Conservation (phyloP, 2,888 invertebrate genomes). For the Cephus pulcher region DNA sequence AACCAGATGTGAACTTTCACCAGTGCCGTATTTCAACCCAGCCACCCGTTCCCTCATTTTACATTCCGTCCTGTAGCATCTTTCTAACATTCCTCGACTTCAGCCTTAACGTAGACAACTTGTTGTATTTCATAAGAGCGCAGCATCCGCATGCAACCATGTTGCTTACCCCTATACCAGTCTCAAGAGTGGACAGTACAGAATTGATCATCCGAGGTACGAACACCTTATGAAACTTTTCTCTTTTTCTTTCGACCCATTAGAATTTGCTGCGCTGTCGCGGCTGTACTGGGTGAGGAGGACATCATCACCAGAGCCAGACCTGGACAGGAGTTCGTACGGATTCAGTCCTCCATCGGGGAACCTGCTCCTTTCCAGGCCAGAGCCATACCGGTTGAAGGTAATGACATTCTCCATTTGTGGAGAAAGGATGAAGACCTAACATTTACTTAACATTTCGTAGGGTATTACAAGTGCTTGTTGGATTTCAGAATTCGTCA, state of each 20-base stretch:
- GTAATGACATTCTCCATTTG: constrained; percentile 28
- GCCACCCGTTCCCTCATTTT: constrained; percentile 26
- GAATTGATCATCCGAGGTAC: background rate
- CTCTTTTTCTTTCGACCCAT: background rate
- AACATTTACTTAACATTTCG: background rate
- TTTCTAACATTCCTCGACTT: background rate
- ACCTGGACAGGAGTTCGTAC: constrained; percentile 76
- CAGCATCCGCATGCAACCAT: background rate
- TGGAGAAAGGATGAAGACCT: background rate
- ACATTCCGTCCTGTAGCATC: background rate
- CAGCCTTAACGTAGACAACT: background rate
- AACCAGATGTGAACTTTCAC: constrained; percentile 53
- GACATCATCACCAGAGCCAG: constrained; percentile 74
- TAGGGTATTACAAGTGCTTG: background rate
- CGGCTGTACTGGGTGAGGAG: constrained; percentile 68
- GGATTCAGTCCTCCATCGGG: constrained; percentile 68
- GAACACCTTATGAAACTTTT: constrained; percentile 15
- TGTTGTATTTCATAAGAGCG: background rate
- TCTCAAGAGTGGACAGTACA: background rate
- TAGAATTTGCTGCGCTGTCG: constrained; percentile 70
- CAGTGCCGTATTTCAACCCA: constrained; percentile 30
- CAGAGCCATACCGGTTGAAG: constrained; percentile 41
- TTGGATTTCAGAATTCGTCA: constrained; percentile 71
- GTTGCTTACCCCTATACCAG: background rate
- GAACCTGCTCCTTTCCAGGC: constrained; percentile 29